Percentiles rank a stretch among this genome's conserved stretches.
Conservation (phyloP, 2,113 vertebrate species). For the Catharus minimus region DNA sequence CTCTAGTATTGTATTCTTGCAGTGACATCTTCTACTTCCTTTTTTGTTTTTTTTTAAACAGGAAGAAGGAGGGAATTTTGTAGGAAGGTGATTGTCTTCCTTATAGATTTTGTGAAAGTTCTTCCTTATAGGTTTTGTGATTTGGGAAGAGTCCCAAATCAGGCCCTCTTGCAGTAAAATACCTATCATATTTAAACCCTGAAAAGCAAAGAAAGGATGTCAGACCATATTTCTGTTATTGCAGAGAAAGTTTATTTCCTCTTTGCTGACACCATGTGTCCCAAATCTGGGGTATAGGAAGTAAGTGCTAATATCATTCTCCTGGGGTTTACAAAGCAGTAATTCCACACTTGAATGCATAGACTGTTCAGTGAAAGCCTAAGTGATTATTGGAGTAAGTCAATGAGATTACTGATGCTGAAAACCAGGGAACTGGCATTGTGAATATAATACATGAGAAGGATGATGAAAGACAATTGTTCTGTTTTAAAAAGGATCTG, state of each 20-base stretch:
- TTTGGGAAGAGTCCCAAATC: background rate
- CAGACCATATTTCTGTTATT: background rate
- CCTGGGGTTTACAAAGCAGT: background rate
- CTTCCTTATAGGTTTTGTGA: background rate
- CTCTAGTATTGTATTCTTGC: background rate
- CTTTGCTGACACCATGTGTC: background rate
- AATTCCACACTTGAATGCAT: background rate
- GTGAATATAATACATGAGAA: background rate
- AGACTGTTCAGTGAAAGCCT: background rate
- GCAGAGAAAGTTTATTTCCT: background rate
- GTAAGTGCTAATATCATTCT: background rate
- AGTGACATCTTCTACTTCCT: no score
- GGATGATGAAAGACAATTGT: background rate
- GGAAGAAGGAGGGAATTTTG: background rate
- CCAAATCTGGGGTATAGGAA: background rate
- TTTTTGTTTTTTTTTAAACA: background rate
- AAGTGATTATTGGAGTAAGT: background rate
- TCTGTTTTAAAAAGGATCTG: background rate
- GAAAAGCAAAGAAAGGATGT: background rate
- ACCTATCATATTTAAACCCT: background rate
- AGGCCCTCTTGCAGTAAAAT: background rate
- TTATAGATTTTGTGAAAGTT: background rate
- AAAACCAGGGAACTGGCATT: background rate
- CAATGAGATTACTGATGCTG: background rate
- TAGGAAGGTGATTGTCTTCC: background rate